Conservation (phyloP, 1,140 invertebrate species). For the Macrobrachium nipponense region DNA sequence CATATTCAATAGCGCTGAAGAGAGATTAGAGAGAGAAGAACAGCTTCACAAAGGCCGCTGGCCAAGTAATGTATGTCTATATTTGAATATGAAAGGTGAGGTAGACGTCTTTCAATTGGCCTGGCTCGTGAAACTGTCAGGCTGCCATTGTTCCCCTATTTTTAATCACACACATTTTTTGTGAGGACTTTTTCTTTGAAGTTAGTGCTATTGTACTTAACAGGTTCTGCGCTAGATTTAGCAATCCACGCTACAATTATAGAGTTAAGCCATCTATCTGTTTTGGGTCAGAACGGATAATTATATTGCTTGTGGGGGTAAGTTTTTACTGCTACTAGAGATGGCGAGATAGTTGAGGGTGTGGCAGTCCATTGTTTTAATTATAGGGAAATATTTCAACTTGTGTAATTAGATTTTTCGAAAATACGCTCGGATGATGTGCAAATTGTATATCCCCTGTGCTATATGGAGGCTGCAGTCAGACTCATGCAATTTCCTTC, state of each 20-base stretch:
- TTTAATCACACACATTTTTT: conserved; percentile 31
- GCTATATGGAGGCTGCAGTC: too few relatives aligned
- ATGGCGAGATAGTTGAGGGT: neutral
- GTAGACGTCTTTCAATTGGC: neutral
- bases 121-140: conserved; percentile 1
- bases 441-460: too few relatives aligned
- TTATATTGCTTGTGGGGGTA: conserved; percentile 30
- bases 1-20: conserved; percentile 13
- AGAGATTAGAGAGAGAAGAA: neutral
- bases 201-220: neutral
- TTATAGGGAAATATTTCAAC: conserved; percentile 17
- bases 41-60: conserved; percentile 20
- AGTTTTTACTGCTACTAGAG: conserved; percentile 30
- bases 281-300: neutral
- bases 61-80: conserved; percentile 27
- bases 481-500: too few relatives aligned
- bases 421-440: too few relatives aligned
- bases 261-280: conserved; percentile 26
- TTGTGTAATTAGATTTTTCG: conserved; percentile 10
- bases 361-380: conserved; percentile 5
- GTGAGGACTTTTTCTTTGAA: neutral
- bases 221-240: conserved; percentile 50
- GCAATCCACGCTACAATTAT: conserved; percentile 52
- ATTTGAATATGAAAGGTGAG: conserved; percentile 43
- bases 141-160: neutral